A percentile compares a stretch with the other conserved stretches of the same genome.
Conservation (phyloP, 2,113 vertebrate species). For the Barbus barbus region DNA sequence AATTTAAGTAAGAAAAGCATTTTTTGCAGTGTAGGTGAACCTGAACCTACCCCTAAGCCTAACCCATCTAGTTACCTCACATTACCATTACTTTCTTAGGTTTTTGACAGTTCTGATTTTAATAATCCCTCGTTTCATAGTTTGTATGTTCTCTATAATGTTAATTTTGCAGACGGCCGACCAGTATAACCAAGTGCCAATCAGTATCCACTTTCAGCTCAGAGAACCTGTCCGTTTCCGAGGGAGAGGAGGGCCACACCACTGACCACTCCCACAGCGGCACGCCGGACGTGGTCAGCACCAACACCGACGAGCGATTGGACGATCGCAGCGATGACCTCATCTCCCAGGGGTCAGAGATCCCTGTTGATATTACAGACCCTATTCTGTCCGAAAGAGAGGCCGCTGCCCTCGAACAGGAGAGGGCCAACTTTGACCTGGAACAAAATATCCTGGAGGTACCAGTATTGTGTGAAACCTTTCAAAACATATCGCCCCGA, state of each 20-base stretch:
- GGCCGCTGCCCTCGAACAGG: constrained; percentile 73
- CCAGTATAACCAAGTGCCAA: constrained; percentile 85
- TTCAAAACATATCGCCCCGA: neutral
- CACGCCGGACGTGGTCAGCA: constrained; percentile 89
- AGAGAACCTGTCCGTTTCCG: constrained; percentile 86
- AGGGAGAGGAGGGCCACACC: constrained; percentile 90
- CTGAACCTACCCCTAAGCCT: too few relatives aligned
- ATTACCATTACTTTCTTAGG: too few relatives aligned
- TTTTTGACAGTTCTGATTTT: neutral
- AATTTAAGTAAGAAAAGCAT: too few relatives aligned
- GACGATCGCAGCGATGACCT: constrained; percentile 88
- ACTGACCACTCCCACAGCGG: constrained; percentile 90
- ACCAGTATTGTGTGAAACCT: constrained; percentile 21
- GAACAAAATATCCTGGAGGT: constrained; percentile 81
- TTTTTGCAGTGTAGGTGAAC: too few relatives aligned
- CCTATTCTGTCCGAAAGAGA: constrained; percentile 82
- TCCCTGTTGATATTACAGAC: constrained; percentile 80
- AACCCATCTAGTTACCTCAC: neutral
- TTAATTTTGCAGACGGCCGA: constrained; percentile 72
- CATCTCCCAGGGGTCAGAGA: constrained; percentile 87
- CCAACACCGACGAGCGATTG: constrained; percentile 87
- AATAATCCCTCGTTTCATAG: neutral
- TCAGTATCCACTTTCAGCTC: constrained; percentile 91
- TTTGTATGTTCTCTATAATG: constrained; percentile 8
- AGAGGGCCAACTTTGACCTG: constrained; percentile 78